Base-by-base conservation (phyloP, 2,888 invertebrate species). In the Sclerodermus sp. region DNA sequence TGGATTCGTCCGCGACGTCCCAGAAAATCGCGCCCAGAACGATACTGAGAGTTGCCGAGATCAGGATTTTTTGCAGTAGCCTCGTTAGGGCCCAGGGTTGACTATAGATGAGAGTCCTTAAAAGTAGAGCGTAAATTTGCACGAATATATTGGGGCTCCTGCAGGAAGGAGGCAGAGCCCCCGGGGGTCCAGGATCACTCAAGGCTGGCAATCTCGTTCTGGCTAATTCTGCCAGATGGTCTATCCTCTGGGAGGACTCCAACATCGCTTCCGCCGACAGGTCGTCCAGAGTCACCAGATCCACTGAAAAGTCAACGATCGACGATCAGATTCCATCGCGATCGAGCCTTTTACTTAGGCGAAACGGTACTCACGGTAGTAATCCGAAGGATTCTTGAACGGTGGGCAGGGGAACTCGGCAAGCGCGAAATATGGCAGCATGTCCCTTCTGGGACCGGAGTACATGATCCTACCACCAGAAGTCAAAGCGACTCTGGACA, bases 351-450 rank as follows among this genome's bases (percentile, higher is more conserved):
- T n/a, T n/a, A n/a, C n/a, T n/a, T n/a, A n/a, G n/a, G n/a, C n/a
- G n/a, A n/a, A n/a, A n/a, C n/a, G n/a, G n/a, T n/a, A n/a, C 34
- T 87, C 81, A 93, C 92, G 83, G 76, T 96, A 96, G 77, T 96
- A 96, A 81, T 96, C 96, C 0, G 95, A 94, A 43, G 96, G 96
- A 75, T 96, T 96, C 79, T 96, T 96, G 78, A 91, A 96, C 0
- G 94, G 91, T 12, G 96, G 96, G 78, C 96, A 96, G 1, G 96
- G 95, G 80, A 94, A 96, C 71, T 96, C 95, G 4, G 88, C 86
- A 54, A 82, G 73, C 4, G 82, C 91, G 81, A 96, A 96, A 81
- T 96, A 96, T 71, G 92, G 89, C 75, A 95, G 85, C 89, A 96
- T 89, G 76, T 94, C 92, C 67, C 90, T 83, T 67, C 95, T 84